These are phyloP conservation scores for Sarcophaga rosellei DNA, from an alignment of 2,888 invertebrate genomes.

Conservation along the genomic window DNA sequence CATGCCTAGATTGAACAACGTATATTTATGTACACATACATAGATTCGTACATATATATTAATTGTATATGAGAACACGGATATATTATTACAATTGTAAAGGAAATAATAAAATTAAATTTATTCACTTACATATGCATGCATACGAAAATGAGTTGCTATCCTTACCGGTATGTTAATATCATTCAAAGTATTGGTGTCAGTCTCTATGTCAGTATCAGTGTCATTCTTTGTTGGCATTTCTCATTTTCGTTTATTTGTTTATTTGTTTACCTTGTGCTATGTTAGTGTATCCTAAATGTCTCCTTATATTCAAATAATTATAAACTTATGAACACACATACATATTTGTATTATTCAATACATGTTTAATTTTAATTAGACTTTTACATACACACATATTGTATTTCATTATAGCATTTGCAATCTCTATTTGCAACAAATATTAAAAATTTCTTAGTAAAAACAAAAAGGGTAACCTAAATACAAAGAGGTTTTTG, in stretches of 20 bases:
- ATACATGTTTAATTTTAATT: no score
- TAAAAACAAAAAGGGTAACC: no score
- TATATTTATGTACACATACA: not conserved
- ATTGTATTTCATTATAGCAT: no score
- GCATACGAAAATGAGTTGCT: not conserved
- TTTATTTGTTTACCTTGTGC: not conserved
- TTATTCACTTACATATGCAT: not conserved
- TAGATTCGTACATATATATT: not conserved
- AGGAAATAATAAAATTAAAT: conserved; percentile 6
- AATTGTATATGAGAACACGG: not conserved
- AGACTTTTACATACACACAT: no score
- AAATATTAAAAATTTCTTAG: no score
- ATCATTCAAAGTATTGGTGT: not conserved
- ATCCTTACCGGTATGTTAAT: no score
- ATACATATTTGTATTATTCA: no score
- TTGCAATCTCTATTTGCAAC: no score
- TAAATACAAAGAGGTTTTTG: no score
- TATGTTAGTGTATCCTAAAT: conserved; percentile 12
- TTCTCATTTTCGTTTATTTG: not conserved
- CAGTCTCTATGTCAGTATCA: not conserved
- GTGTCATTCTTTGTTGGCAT: not conserved
- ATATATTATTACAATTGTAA: conserved; percentile 23
- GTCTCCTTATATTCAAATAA: conserved; percentile 8
- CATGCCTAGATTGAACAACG: not conserved
- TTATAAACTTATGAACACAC: not conserved